Evolutionary conservation across 2,888 invertebrate species (phyloP).

Genomic region (Cepaea hortensis): DNA sequence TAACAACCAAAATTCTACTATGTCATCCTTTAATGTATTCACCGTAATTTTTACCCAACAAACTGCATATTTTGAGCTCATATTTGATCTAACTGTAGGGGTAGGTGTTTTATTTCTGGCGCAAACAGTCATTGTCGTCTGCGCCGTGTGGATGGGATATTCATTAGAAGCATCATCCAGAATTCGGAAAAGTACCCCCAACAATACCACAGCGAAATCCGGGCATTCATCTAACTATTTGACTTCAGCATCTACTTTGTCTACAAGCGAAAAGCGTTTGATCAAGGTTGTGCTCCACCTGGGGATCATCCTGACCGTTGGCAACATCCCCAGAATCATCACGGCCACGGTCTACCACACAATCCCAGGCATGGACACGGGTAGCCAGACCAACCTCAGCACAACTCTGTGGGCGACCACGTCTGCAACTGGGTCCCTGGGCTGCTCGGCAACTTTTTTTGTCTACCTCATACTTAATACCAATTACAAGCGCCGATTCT

Average conservation of each 20-base stretch:
- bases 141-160: slow-evolving; percentile 5
- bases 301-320: not conserved
- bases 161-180: not conserved
- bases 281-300: not conserved
- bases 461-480: not conserved
- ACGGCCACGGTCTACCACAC: not conserved
- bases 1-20: not conserved
- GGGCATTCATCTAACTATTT: not conserved
- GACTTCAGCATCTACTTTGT: not conserved
- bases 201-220: no score
- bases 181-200: not conserved
- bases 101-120: not conserved
- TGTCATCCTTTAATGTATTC: not conserved
- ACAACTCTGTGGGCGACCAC: not conserved
- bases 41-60: not conserved
- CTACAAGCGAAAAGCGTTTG: not conserved
- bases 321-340: not conserved
- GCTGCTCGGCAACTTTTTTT: not conserved
- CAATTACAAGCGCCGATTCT: not conserved
- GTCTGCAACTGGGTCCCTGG: not conserved
- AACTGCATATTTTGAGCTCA: not conserved
- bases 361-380: not conserved
- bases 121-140: not conserved
- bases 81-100: not conserved
- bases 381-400: not conserved